A percentile compares a stretch with the other conserved stretches of the same genome.
phyloP scores from a whole-genome alignment of 2,888 invertebrate genomes.

The Orchesella flavescens region DNA sequence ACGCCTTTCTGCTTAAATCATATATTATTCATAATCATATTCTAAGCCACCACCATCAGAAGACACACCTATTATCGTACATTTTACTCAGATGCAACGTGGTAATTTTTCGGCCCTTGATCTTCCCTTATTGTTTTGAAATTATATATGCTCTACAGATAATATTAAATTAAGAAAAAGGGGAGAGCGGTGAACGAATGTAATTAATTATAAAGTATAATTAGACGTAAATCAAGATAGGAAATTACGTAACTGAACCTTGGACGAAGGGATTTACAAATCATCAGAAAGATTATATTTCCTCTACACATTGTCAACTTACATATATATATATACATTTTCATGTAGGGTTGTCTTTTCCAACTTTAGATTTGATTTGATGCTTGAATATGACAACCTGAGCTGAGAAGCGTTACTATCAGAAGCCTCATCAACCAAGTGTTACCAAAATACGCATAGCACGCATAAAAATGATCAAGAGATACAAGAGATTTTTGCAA shows the following conservation, averaged over 20 bases:
- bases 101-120: background rate
- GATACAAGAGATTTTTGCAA: no score
- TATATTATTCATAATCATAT: background rate
- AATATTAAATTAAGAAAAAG: background rate
- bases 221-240: background rate
- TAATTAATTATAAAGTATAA: conserved; percentile 29
- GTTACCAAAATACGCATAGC: no score
- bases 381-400: background rate
- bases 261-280: background rate
- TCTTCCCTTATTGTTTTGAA: background rate
- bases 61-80: no score
- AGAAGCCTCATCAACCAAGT: no score
- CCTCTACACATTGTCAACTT: background rate
- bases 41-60: background rate
- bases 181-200: conserved; percentile 3
- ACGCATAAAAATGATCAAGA: no score
- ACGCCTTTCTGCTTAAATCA: conserved; percentile 44
- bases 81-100: background rate
- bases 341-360: no score
- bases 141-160: background rate
- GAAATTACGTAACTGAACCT: conserved; percentile 44
- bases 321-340: background rate
- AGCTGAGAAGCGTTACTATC: background rate
- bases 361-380: no score
- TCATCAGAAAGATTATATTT: background rate